Evolutionary conservation across 2,113 vertebrate genomes (phyloP).

Genomic region (Serilophus lunatus): DNA sequence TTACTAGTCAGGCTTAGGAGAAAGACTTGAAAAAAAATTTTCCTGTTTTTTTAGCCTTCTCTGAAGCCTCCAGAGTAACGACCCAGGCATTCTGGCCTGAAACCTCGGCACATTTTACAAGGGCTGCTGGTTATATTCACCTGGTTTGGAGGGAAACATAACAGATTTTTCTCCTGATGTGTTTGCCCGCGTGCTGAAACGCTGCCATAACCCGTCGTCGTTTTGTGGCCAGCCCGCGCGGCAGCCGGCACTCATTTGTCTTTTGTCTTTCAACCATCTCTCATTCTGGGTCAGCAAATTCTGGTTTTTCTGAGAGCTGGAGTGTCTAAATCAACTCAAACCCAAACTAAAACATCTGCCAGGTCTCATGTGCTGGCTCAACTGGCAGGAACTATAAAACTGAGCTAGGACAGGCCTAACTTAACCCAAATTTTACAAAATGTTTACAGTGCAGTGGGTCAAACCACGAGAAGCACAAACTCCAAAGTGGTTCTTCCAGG

Average conservation of each 20-base stretch:
- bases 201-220: constrained; percentile 1
- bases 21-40: neutral
- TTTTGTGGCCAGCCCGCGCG: neutral
- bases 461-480: neutral
- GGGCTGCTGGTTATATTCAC: constrained; percentile 43
- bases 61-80: neutral
- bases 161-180: constrained; percentile 27
- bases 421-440: neutral
- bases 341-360: constrained; percentile 20
- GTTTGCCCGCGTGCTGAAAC: constrained; percentile 13
- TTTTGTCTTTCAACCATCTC: constrained; percentile 39
- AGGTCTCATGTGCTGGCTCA: neutral
- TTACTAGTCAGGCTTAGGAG: constrained; percentile 1
- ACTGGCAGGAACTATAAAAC: neutral
- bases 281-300: constrained; percentile 38
- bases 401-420: neutral
- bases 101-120: constrained; percentile 15
- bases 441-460: neutral
- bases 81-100: neutral
- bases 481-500: neutral
- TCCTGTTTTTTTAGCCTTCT: neutral
- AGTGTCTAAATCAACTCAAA: constrained; percentile 37
- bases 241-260: constrained; percentile 9
- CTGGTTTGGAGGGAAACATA: constrained; percentile 3
- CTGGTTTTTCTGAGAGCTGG: constrained; percentile 6